Percentiles rank a stretch among this genome's conserved stretches.
Conservation (phyloP, 2,113 vertebrate species). For the Lynx canadensis region DNA sequence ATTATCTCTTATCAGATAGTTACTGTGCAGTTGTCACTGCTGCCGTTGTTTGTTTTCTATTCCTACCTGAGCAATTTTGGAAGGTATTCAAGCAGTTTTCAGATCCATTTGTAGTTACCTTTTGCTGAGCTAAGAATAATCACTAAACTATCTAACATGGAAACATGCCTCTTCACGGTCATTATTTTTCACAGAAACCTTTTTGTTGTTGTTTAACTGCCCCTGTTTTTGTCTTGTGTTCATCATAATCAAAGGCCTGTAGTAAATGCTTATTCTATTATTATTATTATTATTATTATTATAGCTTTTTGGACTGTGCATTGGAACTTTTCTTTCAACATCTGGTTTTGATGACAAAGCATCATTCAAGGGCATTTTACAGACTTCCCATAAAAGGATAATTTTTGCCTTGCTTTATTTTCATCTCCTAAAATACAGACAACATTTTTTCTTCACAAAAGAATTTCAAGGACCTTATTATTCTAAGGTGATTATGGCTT, state of each 20-base stretch:
- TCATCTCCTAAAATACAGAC: not conserved
- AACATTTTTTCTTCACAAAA: constrained; percentile 35
- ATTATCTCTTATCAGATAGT: not conserved
- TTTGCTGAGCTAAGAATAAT: not conserved
- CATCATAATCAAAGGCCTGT: not conserved
- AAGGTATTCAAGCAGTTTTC: not conserved
- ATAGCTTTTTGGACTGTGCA: not conserved
- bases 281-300: not conserved
- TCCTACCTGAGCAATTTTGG: not conserved
- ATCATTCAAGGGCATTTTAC: not conserved
- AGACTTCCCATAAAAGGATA: not conserved
- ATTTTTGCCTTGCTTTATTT: constrained; percentile 22
- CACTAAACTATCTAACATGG: not conserved
- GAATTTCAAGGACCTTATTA: constrained; percentile 28
- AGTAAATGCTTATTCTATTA: not conserved
- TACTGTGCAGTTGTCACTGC: not conserved
- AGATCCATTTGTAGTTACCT: not conserved
- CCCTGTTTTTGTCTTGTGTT: not conserved
- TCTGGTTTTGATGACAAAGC: not conserved
- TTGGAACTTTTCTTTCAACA: not conserved
- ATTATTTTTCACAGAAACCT: not conserved
- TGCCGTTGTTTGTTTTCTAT: not conserved
- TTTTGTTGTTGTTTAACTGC: not conserved
- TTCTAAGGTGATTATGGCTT: constrained; percentile 11
- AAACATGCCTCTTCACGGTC: not conserved